These are phyloP conservation scores for Oscheius myriophilus DNA, from an alignment of 2,888 invertebrate genomes.

Conservation along the genomic window DNA sequence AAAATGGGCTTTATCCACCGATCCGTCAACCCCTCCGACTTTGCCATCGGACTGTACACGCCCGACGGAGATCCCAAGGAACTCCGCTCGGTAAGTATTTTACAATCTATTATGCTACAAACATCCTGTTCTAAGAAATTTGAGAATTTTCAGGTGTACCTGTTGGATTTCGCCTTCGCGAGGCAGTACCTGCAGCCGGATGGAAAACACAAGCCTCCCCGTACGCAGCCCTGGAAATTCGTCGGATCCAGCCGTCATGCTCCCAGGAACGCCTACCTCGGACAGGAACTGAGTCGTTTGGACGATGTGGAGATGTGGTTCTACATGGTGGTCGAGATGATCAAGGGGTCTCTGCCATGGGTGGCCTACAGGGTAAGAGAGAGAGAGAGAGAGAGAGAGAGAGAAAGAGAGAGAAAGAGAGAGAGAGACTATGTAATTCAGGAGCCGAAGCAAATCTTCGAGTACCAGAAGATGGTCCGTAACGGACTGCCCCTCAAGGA, in stretches of 20 bases:
- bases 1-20: constrained; percentile 28
- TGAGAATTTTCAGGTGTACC: constrained; percentile 32
- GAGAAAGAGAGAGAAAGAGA: background rate
- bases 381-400: constrained; percentile 5
- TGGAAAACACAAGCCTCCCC: constrained; percentile 45
- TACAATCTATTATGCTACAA: background rate
- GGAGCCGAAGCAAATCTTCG: constrained; percentile 47
- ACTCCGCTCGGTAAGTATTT: background rate
- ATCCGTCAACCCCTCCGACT: constrained; percentile 48
- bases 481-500: constrained; percentile 46
- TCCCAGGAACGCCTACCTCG: constrained; percentile 39
- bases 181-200: constrained; percentile 44
- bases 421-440: constrained; percentile 19
- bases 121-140: background rate
- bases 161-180: constrained; percentile 52
- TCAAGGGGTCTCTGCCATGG: constrained; percentile 54
- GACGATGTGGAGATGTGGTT: constrained; percentile 56
- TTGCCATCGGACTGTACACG: constrained; percentile 41
- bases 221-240: constrained; percentile 46
- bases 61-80: constrained; percentile 35
- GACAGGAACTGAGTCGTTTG: constrained; percentile 44
- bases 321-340: constrained; percentile 49
- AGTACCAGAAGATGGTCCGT: constrained; percentile 43
- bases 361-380: constrained; percentile 34
- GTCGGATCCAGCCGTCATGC: constrained; percentile 45